Base-by-base conservation (phyloP, 2,797 vertebrate species). In the Lates japonicus region DNA sequence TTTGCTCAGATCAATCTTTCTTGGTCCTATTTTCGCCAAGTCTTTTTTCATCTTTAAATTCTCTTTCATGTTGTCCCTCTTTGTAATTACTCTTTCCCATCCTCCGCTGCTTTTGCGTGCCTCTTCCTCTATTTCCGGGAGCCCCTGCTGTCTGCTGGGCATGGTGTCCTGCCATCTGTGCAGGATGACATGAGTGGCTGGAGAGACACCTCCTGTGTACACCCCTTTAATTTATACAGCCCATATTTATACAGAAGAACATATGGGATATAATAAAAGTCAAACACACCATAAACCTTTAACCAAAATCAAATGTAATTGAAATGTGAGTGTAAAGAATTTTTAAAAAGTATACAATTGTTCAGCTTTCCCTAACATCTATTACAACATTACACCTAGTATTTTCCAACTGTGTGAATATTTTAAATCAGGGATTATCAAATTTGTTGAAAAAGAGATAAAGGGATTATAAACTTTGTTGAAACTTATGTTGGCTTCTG, bases 91-190 rank as follows among this genome's bases (percentile, higher is more conserved):
- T 77, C 60, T 65, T 74, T 70, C 70, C 81, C 87, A 74, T 86
- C 79, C 74, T 90, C 67, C 67, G 42, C 76, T 12, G 44, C 75
- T 44, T 71, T 84, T 83, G 82, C 76, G 3, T 65, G 55, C 64
- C 52, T 86, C 74, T 72, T 70, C 63, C 78, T 88, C 67, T 70
- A 60, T 87, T 85, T 85, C 78, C 90, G n/a, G 78, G 85, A 87
- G 73, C 78, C 86, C 87, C 91, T 63, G 84, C 86, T 87, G 85
- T 82, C 84, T 85, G 81, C 86, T 83, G 80, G 84, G 87, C 87
- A 81, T 75, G 66, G 80, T 78, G 86, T 90, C 86, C 85, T 74
- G 71, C 92, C 92, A 94, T 93, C 91, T 93, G 92, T 91, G 89
- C 86, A 82, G 67, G 74, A 83, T 85, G 82, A 85, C 87, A 83